A percentile compares a stretch with the other conserved stretches of the same genome.
These are phyloP conservation scores for Smithornis capensis DNA, from an alignment of 2,113 vertebrate species.

Conservation along the genomic window DNA sequence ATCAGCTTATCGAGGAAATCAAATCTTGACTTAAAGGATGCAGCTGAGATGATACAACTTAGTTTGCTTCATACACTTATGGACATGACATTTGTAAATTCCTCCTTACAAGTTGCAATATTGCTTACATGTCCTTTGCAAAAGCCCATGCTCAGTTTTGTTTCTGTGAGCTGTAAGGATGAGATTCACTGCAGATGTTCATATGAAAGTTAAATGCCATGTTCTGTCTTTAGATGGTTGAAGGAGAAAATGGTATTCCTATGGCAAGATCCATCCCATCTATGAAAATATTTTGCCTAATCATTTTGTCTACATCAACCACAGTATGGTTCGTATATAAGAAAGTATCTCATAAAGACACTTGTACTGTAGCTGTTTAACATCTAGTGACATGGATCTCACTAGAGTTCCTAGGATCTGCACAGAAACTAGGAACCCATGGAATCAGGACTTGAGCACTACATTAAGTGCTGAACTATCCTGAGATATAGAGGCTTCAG, in stretches of 20 bases:
- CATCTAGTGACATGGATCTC: not conserved
- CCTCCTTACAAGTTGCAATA: not conserved
- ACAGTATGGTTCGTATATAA: not conserved
- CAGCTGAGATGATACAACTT: not conserved
- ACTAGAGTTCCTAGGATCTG: not conserved
- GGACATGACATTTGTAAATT: not conserved
- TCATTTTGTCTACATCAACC: not conserved
- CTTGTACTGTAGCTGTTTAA: not conserved
- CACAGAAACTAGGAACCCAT: not conserved
- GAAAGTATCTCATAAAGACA: not conserved
- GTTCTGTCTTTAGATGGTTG: not conserved
- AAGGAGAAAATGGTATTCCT: not conserved
- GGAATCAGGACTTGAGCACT: not conserved
- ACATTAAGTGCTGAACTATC: not conserved
- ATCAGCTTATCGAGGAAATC: not conserved
- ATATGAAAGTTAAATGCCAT: fast-evolving
- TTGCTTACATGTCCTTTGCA: not conserved
- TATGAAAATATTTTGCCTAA: not conserved
- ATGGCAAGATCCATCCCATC: not conserved
- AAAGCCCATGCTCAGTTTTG: not conserved
- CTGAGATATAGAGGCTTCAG: not conserved
- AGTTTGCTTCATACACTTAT: not conserved
- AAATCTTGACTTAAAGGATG: not conserved
- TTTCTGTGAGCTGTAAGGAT: not conserved
- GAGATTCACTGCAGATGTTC: not conserved